These are phyloP conservation scores for Lophotriccus pileatus DNA, from an alignment of 2,797 vertebrate genomes.

Conservation along the genomic window DNA sequence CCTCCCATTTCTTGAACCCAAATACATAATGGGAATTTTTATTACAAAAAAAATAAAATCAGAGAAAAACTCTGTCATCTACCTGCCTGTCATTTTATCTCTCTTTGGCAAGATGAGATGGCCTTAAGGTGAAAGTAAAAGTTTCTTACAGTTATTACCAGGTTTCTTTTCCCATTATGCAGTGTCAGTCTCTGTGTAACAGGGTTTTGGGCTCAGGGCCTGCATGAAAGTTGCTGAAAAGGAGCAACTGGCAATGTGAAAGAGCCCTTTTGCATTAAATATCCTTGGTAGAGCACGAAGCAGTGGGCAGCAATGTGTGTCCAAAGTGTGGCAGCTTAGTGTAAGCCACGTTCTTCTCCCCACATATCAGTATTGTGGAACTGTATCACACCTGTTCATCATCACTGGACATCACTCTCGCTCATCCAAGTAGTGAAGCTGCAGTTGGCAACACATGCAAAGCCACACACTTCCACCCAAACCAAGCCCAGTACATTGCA, in stretches of 20 bases:
- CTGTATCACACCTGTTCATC: not conserved
- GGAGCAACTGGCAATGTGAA: not conserved
- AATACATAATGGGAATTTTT: not conserved
- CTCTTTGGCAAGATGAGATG: not conserved
- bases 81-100: not conserved
- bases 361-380: not conserved
- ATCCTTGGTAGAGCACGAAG: not conserved
- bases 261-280: not conserved
- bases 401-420: accelerated
- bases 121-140: not conserved
- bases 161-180: not conserved
- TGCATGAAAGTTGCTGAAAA: not conserved
- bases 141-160: not conserved
- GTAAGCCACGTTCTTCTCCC: not conserved
- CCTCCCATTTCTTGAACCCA: not conserved
- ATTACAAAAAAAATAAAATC: not conserved
- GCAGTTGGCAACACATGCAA: accelerated
- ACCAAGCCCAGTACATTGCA: not conserved
- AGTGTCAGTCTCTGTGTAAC: not conserved
- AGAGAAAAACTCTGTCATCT: not conserved
- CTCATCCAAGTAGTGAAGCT: not conserved
- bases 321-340: not conserved
- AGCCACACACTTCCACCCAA: not conserved
- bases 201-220: not conserved
- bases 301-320: not conserved